Evolutionary conservation across 2,797 vertebrate genomes (phyloP).

Genomic region (Morus bassanus): DNA sequence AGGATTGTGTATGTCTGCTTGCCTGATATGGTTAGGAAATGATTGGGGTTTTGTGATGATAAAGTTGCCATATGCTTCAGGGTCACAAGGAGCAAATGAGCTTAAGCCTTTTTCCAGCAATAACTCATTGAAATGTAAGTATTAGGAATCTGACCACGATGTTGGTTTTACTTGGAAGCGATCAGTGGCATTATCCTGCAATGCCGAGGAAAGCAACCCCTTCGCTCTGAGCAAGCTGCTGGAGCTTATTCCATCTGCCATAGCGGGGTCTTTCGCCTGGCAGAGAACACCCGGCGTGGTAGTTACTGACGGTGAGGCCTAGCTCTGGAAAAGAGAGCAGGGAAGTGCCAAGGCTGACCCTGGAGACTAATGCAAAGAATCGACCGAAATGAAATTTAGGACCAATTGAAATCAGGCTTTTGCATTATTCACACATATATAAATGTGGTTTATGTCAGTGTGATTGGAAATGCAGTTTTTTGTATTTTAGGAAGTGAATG

Average conservation of each 20-base stretch:
- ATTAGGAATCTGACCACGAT: not conserved
- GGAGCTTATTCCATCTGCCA: not conserved
- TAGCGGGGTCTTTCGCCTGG: fast-evolving
- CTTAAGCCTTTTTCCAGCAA: not conserved
- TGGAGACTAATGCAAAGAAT: not conserved
- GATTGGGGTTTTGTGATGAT: not conserved
- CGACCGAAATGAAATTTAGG: not conserved
- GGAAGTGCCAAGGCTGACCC: not conserved
- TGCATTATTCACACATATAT: fast-evolving
- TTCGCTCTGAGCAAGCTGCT: not conserved
- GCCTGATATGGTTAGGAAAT: not conserved
- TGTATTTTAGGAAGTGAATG: not conserved
- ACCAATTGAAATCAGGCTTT: not conserved
- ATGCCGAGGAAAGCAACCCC: not conserved
- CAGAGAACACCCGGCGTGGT: fast-evolving
- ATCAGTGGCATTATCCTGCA: not conserved
- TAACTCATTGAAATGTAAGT: not conserved
- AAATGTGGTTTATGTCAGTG: not conserved
- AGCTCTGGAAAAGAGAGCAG: not conserved
- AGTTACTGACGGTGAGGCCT: fast-evolving
- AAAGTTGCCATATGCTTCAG: not conserved
- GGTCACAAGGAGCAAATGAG: not conserved
- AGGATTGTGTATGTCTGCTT: not conserved
- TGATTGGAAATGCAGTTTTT: not conserved
- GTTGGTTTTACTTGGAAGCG: not conserved